Conservation (phyloP, 2,888 invertebrate species). For the Ormyrus thymus region DNA sequence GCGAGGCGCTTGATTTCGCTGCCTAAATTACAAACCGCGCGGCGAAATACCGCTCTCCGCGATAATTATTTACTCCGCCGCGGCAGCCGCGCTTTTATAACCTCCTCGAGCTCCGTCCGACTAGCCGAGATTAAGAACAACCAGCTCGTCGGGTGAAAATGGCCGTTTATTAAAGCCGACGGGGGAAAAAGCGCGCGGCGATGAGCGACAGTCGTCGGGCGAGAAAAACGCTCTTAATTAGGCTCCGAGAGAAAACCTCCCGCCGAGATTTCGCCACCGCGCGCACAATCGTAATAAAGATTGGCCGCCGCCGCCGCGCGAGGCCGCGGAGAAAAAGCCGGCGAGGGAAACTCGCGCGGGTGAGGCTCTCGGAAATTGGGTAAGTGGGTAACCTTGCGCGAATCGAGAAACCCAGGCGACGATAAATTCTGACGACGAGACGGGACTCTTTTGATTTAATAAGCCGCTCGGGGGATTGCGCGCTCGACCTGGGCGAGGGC, state of each 20-base stretch:
- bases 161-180: background rate
- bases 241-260: slow-evolving; percentile 13
- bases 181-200: background rate
- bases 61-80: background rate
- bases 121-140: slow-evolving; percentile 24
- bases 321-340: background rate
- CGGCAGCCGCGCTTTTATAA: background rate
- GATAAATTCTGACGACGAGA: slow-evolving; percentile 9
- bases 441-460: slow-evolving; percentile 11
- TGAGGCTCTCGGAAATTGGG: slow-evolving; percentile 55
- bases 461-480: background rate
- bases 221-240: slow-evolving; percentile 4
- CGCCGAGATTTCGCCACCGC: background rate
- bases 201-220: background rate
- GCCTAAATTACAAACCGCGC: background rate
- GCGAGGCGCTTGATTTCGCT: slow-evolving; percentile 17
- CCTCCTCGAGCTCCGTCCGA: too few relatives aligned
- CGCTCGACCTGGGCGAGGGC: background rate
- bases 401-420: background rate
- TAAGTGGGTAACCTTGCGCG: slow-evolving; percentile 60
- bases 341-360: slow-evolving; percentile 35
- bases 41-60: background rate
- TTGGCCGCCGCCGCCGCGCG: background rate
- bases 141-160: slow-evolving; percentile 38
- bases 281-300: slow-evolving; percentile 45